phyloP scores from a whole-genome alignment of 2,888 invertebrate genomes.

The Acanthoscelides obtectus region DNA sequence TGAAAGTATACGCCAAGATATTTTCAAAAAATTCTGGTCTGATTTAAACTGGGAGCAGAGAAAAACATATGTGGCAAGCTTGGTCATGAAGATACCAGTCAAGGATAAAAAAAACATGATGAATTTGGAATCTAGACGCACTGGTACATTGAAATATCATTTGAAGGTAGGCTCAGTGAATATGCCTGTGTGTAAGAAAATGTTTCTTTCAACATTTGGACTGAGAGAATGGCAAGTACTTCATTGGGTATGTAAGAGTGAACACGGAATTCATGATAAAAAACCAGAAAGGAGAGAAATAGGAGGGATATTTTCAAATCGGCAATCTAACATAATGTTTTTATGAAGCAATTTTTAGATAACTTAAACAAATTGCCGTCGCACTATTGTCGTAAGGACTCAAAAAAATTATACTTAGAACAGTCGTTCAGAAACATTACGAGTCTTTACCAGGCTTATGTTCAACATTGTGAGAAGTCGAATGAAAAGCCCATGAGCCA shows the following conservation, averaged over 20 bases:
- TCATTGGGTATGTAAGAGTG: slow-evolving; percentile 5
- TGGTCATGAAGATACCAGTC: no score
- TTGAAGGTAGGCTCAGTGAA: no score
- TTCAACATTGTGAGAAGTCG: slow-evolving; percentile 5
- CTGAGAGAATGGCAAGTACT: slow-evolving; percentile 4
- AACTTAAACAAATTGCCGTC: slow-evolving; percentile 9
- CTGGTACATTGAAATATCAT: no score
- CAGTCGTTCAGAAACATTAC: slow-evolving; percentile 5
- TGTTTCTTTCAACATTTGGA: neutral
- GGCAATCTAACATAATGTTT: slow-evolving; percentile 1
- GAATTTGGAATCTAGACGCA: no score
- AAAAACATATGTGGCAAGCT: no score
- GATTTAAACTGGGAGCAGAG: no score
- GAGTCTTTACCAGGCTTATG: slow-evolving; percentile 5
- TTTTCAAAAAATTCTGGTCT: no score
- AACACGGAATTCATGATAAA: slow-evolving; percentile 6
- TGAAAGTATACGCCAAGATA: no score
- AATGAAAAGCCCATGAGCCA: slow-evolving; percentile 5
- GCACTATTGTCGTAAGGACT: slow-evolving; percentile 7
- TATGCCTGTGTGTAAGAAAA: no score
- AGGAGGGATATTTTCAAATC: slow-evolving; percentile 1
- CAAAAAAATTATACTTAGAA: slow-evolving; percentile 9
- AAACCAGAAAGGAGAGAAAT: neutral
- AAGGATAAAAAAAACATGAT: no score
- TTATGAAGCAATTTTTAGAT: no score